Percentiles rank a stretch among this genome's conserved stretches.
Conservation (phyloP, 2,888 invertebrate species). For the Agonopterix alstromeriana region DNA sequence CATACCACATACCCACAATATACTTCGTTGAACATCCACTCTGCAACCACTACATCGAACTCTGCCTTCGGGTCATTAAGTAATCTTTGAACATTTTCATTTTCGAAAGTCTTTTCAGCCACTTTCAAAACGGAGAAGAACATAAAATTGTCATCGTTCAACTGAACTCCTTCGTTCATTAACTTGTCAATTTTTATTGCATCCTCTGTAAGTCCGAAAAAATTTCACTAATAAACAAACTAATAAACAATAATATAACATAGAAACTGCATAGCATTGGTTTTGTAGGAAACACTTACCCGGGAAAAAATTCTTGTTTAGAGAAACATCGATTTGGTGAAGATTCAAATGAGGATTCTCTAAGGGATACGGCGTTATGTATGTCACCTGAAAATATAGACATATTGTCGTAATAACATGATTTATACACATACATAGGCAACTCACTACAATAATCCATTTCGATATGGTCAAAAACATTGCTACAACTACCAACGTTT, state of each 20-base stretch:
- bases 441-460: too few relatives aligned
- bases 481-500: too few relatives aligned
- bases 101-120: constrained; percentile 7
- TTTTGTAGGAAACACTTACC: constrained; percentile 12
- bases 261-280: background rate
- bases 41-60: constrained; percentile 35
- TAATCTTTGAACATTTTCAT: constrained; percentile 23
- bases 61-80: constrained; percentile 26
- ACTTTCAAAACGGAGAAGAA: constrained; percentile 6
- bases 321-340: constrained; percentile 25
- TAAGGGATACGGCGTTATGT: constrained; percentile 23
- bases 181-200: constrained; percentile 15
- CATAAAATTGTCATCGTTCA: constrained; percentile 5
- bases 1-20: constrained; percentile 29
- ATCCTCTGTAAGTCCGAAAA: constrained; percentile 5
- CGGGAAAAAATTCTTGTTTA: constrained; percentile 13
- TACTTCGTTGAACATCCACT: constrained; percentile 39
- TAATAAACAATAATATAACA: background rate
- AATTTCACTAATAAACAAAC: background rate
- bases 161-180: constrained; percentile 13
- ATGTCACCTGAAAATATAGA: constrained; percentile 27
- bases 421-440: too few relatives aligned
- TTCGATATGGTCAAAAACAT: too few relatives aligned
- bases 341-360: constrained; percentile 23
- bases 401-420: too few relatives aligned